Evolutionary conservation across 2,113 vertebrate genomes (phyloP).

Genomic region (Furnarius figulus): DNA sequence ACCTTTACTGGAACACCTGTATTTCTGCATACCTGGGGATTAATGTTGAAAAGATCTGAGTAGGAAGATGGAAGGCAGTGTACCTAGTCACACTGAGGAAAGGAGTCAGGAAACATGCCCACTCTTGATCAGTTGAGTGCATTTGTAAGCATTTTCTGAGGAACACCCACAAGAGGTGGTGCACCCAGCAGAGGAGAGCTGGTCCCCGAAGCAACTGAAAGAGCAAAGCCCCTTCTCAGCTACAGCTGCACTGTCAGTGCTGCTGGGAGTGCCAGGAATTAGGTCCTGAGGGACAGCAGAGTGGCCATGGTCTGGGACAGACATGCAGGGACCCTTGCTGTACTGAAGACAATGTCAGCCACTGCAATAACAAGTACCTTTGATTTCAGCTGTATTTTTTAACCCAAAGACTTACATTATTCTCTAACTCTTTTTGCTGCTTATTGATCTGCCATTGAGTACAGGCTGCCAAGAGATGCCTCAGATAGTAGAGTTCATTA

Average conservation of each 20-base stretch:
- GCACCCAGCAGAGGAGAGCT: neutral
- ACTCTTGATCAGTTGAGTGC: accelerated
- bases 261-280: neutral
- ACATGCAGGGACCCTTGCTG: accelerated
- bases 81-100: neutral
- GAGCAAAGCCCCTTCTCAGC: neutral
- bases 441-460: neutral
- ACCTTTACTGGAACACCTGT: neutral
- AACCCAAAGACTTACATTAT: neutral
- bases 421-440: neutral
- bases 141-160: neutral
- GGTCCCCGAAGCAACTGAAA: neutral
- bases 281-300: neutral
- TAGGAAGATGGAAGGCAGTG: neutral
- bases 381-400: neutral
- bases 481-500: neutral
- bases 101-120: neutral
- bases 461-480: neutral
- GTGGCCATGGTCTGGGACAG: neutral
- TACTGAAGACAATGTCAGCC: neutral
- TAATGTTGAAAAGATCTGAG: neutral
- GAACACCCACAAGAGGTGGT: neutral
- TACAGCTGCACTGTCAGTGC: neutral
- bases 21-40: neutral
- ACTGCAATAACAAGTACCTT: neutral